Evolutionary conservation across 30 jellyfish, hydroid and myxozoan species (phyloP), one percentile per base, ranked within the genome.

Genomic region (Aurelia sp.): DNA sequence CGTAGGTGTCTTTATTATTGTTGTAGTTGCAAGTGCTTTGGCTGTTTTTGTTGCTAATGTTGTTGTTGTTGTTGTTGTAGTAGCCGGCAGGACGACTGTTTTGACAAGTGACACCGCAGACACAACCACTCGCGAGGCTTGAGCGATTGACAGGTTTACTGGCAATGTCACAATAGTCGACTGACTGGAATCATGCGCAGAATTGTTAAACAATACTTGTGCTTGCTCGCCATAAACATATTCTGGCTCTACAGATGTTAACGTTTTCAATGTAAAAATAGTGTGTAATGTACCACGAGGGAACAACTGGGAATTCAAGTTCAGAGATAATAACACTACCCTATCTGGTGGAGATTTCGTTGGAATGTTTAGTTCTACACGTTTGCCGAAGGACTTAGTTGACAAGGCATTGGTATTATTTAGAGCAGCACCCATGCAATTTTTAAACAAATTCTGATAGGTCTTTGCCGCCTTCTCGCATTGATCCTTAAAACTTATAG

Each of bases 31-130:
- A 20, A 21, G 55, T 44, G 55, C 55, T 59, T 59, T 59, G 58
- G 79, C 18, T 66, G 51, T 11, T 62, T 33, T 10, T 11, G 89
- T 65, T n/a, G 62, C 2, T 17, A 58, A 30, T 58, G 88, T 30
- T 47, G 88, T 65, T 65, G 89, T 20, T 35, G 74, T 4, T 11
- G 68, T 6, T 35, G 60, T 23, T 41, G 62, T 79, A 10, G 90
- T 50, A 20, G 61, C 51, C 9, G 81, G 21, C 33, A 22, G 6
- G 27, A 16, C 40, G 52, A 50, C n/a, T 0, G 22, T 37, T 1
- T 81, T 58, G 21, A 52, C 67, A 20, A 64, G 3, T n/a, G 87
- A 65, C 13, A 57, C 48, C n/a, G 93, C 93, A 30, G 87, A 57
- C 20, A 84, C 18, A 19, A 57, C 82, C 22, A 66, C 82, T 37